phyloP scores from a whole-genome alignment of 1,140 invertebrate genomes.

The Hyles vespertilio region DNA sequence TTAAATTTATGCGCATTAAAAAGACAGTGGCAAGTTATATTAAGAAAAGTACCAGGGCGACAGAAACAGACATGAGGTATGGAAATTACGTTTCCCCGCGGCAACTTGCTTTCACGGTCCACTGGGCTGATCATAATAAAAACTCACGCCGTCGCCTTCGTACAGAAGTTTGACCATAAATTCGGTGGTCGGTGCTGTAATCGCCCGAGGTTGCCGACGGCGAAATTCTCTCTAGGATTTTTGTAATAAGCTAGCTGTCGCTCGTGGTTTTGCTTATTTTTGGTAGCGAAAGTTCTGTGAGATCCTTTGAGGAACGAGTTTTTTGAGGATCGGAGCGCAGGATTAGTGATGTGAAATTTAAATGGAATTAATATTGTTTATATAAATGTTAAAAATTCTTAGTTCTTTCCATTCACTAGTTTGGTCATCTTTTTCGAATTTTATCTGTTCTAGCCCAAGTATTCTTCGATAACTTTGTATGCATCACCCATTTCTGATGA shows the following conservation, averaged over 20 bases:
- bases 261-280: too few relatives aligned
- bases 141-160: conserved; percentile 73
- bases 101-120: conserved; percentile 75
- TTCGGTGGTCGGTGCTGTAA: conserved; percentile 65
- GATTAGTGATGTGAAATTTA: too few relatives aligned
- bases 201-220: conserved; percentile 58
- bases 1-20: conserved; percentile 21
- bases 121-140: conserved; percentile 77
- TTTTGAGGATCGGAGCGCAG: conserved; percentile 21
- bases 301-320: conserved; percentile 35
- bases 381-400: too few relatives aligned
- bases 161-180: conserved; percentile 77
- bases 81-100: conserved; percentile 69
- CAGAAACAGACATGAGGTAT: conserved; percentile 73
- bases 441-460: too few relatives aligned
- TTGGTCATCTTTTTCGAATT: too few relatives aligned
- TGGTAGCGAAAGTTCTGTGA: too few relatives aligned
- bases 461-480: too few relatives aligned
- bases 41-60: conserved; percentile 67
- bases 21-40: conserved; percentile 55
- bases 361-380: too few relatives aligned
- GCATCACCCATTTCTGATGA: too few relatives aligned
- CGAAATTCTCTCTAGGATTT: conserved; percentile 53
- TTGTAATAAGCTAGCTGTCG: conserved; percentile 1
- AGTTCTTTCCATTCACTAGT: too few relatives aligned